Evolutionary conservation across 2,797 vertebrate species (phyloP), one percentile per base, ranked within the genome.

Genomic region (Caiman crocodilus): DNA sequence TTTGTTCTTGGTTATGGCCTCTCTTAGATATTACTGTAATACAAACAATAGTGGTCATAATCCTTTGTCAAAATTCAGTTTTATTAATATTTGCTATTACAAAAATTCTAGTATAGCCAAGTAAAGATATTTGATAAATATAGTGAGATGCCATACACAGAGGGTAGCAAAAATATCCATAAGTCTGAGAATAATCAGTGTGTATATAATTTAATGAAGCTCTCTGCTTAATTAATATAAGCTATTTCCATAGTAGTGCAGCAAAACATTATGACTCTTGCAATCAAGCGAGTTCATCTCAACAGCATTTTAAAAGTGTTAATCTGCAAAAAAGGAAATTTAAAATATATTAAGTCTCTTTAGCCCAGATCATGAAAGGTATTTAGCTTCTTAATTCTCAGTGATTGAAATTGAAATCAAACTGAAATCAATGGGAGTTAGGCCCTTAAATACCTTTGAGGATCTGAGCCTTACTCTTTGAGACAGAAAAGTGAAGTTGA

Each of bases 141-240:
- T 56, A 81, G 11, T 11, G 26, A 55, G 32, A 58, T 0, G 1
- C 1, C 5, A 89, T 78, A 76, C 1, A 80, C 61, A 76, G 71
- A 1, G 84, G 1, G 4, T 11, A 79, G 6, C 6, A 88, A 84
- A 50, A 82, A 21, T 42, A 73, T 50, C 2, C 13, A 85, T 67
- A 84, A 82, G 76, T 28, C 28, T 84, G 13, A 50, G 14, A 69
- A 67, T 56, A 88, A 55, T 65, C 77, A 78, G 30, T 74, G 4
- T 55, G 4, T 1, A 0, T 17, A 21, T 63, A 6, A 64, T 42
- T 73, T 84, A 73, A 82, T 89, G 13, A 93, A 86, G 17, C 78
- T 85, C n/a, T 85, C 42, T 93, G 1, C 32, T 92, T 90, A 88
- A 84, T 94, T 84, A 89, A 87, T 35, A 63, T 55, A 95, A 82